Conservation (phyloP, 2,888 invertebrate genomes). For the Sarcophaga subvicina region DNA sequence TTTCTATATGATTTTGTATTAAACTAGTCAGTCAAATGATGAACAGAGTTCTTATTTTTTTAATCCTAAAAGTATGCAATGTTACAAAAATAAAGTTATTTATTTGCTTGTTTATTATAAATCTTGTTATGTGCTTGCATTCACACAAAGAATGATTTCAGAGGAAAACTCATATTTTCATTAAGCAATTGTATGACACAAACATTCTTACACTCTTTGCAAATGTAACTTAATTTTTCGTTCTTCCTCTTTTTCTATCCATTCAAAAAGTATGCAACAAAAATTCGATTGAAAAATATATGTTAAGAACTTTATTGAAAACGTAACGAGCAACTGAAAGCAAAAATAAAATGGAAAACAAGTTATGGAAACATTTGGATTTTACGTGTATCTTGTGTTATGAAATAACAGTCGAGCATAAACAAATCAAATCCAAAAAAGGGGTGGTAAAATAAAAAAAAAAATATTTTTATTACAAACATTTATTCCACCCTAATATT, state of each 20-base stretch:
- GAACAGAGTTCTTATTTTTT: not conserved
- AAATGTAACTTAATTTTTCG: not conserved
- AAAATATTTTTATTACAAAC: too few species aligned
- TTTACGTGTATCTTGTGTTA: slow-evolving; percentile 36
- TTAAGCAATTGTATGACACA: not conserved
- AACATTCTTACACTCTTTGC: not conserved
- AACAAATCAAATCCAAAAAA: slow-evolving; percentile 2
- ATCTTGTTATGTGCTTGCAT: not conserved
- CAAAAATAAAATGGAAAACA: slow-evolving; percentile 31
- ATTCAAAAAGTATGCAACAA: not conserved
- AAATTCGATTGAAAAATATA: not conserved
- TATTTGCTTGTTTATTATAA: not conserved
- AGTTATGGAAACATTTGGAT: slow-evolving; percentile 53
- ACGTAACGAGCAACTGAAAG: not conserved
- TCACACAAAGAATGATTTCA: not conserved
- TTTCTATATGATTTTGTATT: not conserved
- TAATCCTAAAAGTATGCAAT: slow-evolving; percentile 11
- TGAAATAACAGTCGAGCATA: slow-evolving; percentile 5
- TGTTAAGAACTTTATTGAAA: not conserved
- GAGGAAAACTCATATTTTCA: not conserved
- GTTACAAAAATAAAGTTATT: not conserved
- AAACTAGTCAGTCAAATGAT: too few species aligned
- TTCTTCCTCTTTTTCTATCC: not conserved
- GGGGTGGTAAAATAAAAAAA: too few species aligned
- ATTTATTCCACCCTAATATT: too few species aligned